Conservation (phyloP, 2,113 vertebrate species). For the Rhinopithecus roxellana region DNA sequence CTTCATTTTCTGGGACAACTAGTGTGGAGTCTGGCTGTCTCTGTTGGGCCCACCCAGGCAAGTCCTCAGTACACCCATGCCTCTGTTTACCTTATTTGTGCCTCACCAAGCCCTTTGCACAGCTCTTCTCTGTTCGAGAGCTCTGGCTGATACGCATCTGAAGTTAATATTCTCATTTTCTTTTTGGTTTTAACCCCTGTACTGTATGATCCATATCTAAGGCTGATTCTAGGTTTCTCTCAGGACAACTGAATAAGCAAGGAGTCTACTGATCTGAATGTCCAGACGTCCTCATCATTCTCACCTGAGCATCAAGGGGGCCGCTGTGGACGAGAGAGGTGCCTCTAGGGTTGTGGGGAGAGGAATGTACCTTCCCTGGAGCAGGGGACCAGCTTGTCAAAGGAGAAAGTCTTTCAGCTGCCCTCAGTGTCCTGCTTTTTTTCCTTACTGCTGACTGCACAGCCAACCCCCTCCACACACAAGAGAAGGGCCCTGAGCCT, state of each 20-base stretch:
- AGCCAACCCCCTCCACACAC: rapidly evolving
- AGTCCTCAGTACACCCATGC: not conserved
- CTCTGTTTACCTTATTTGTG: not conserved
- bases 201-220: not conserved
- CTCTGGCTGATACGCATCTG: not conserved
- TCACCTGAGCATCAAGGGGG: not conserved
- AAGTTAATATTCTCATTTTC: not conserved
- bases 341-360: not conserved
- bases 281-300: not conserved
- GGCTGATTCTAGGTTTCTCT: not conserved
- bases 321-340: not conserved
- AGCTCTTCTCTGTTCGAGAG: not conserved
- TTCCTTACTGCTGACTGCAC: not conserved
- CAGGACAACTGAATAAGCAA: not conserved
- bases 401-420: not conserved
- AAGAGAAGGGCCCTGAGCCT: not conserved
- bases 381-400: not conserved
- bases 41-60: not conserved
- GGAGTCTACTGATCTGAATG: not conserved
- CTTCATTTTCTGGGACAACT: not conserved
- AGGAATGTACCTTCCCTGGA: rapidly evolving
- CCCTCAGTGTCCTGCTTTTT: not conserved
- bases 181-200: not conserved
- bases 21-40: not conserved
- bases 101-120: rapidly evolving